A percentile compares a stretch with the other conserved stretches of the same genome.
Conservation (phyloP, 64 coral and sea anemone genomes). For the Pocillopora damicornis region DNA sequence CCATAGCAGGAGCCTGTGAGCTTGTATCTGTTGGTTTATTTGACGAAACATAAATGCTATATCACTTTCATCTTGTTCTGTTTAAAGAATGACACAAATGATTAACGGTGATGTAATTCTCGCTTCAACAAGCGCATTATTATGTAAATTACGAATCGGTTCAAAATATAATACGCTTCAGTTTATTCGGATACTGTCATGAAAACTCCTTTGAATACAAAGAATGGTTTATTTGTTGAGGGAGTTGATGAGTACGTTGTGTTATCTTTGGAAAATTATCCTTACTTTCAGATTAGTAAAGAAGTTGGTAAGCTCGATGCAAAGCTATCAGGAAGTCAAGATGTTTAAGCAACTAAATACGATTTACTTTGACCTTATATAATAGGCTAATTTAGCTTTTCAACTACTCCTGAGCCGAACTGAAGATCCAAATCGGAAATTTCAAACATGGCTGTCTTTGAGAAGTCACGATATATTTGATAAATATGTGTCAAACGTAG, state of each 20-base stretch:
- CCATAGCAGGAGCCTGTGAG: not conserved
- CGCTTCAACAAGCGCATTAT: slow-evolving; percentile 23
- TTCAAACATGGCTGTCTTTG: not conserved
- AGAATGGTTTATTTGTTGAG: not conserved
- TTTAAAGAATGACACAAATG: not conserved
- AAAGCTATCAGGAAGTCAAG: not conserved
- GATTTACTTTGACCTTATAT: not conserved
- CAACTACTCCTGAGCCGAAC: not conserved
- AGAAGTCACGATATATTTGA: too few species aligned
- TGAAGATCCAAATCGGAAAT: slow-evolving; percentile 1
- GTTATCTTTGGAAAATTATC: not conserved
- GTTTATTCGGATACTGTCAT: not conserved
- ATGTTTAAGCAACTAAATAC: too few species aligned
- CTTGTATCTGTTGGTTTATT: not conserved
- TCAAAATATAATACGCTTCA: not conserved
- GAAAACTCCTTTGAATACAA: not conserved
- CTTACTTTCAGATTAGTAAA: not conserved
- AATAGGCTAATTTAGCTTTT: not conserved
- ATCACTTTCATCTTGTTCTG: slow-evolving; percentile 12
- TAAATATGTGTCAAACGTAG: too few species aligned
- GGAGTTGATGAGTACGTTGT: not conserved
- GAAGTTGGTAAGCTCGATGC: not conserved
- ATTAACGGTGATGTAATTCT: not conserved
- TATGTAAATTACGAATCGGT: slow-evolving; percentile 2
- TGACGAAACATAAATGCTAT: not conserved